Percentiles rank a stretch among this genome's conserved stretches.
Conservation (phyloP, 2,113 vertebrate genomes). For the Marcusenius ussheri region DNA sequence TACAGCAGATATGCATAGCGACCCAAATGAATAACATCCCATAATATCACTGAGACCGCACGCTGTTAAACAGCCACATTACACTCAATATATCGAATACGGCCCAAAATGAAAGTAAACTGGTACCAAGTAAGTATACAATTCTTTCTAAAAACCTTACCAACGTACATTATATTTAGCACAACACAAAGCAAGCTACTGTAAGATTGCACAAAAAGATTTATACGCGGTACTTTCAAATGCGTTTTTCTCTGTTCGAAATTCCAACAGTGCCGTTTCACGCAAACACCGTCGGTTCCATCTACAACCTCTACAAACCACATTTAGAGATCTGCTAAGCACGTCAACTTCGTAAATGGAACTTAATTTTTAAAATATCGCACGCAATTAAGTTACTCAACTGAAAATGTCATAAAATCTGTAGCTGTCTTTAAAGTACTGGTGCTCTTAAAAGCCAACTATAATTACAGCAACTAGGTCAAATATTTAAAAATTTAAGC, state of each 20-base stretch:
- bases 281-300: background rate
- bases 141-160: background rate
- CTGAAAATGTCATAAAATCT: too few relatives aligned
- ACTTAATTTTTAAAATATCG: background rate
- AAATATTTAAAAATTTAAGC: background rate
- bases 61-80: background rate
- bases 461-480: background rate
- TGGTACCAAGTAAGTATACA: background rate
- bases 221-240: background rate
- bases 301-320: background rate
- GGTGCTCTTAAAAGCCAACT: background rate
- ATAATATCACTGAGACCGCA: background rate
- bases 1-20: background rate
- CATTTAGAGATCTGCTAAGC: background rate
- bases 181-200: background rate
- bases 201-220: background rate
- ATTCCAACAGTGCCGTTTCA: background rate
- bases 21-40: background rate
- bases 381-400: background rate
- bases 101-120: background rate
- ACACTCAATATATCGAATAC: background rate
- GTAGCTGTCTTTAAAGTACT: background rate
- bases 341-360: background rate
- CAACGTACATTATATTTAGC: background rate
- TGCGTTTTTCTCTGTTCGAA: background rate